Percentiles rank a stretch among this genome's conserved stretches.
Conservation (phyloP, 2,797 vertebrate genomes). For the Danio kyathit region DNA sequence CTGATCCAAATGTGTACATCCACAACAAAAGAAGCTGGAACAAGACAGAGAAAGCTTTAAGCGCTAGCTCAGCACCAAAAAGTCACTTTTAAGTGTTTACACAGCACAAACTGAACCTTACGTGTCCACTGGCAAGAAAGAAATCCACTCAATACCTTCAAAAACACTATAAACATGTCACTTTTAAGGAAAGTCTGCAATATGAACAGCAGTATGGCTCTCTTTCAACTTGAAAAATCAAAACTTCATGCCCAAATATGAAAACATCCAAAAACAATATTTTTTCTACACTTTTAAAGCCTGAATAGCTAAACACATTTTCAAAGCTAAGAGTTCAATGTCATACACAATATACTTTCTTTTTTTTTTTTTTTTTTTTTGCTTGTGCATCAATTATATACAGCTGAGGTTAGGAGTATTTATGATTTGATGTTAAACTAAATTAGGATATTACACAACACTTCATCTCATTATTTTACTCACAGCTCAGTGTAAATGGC, state of each 20-base stretch:
- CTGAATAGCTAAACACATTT: background rate
- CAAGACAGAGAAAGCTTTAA: conserved; percentile 40
- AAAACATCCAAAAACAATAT: background rate
- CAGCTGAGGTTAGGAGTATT: background rate
- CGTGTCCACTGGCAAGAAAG: background rate
- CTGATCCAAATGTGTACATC: conserved; percentile 48
- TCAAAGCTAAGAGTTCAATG: background rate
- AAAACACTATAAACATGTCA: background rate
- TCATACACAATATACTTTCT: background rate
- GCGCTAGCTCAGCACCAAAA: conserved; percentile 54
- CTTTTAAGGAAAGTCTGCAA: background rate
- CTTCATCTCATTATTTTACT: background rate
- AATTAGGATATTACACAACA: background rate
- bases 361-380: conserved; percentile 3
- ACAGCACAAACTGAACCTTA: background rate
- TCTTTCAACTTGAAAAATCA: background rate
- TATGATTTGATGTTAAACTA: background rate
- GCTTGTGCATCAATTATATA: background rate
- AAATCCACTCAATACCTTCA: background rate
- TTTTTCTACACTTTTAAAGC: background rate
- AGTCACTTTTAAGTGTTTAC: background rate
- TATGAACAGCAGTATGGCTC: background rate
- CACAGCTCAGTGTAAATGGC: background rate
- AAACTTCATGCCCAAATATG: background rate
- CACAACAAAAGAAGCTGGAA: conserved; percentile 66